Evolutionary conservation across 1,140 invertebrate genomes (phyloP), one percentile per base, ranked within the genome.

Genomic region (Marisa cornuarietis): DNA sequence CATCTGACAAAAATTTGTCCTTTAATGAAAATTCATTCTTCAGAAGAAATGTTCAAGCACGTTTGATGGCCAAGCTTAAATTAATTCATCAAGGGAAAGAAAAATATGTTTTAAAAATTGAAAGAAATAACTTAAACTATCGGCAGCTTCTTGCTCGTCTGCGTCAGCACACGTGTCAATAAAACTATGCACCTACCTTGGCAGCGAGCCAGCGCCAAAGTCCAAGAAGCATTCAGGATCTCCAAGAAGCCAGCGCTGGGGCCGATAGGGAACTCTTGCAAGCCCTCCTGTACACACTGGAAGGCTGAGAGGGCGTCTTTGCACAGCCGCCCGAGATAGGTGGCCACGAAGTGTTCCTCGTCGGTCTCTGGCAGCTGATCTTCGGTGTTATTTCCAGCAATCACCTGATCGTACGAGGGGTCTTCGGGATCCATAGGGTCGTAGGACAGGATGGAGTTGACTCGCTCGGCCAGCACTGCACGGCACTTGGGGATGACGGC

Each of bases 401-500:
- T 42, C 31, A 14, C 20, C 49, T 71, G 62, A 8, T 61, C 18
- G 61, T 79, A 62, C 31, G 52, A 58, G 18, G 52, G 54, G 42
- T 79, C 77, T 20, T 18, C 14, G 20, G 31, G 77, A 26, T 79
- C 71, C 13, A 79, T 20, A 0, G 76, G 76, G 58, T 69, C 51
- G 24, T 68, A 77, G 63, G 10, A 7, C 42, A 77, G 51, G 51
- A 77, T 68, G 58, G 63, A 24, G 0, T n/a, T 7, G 26, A 77
- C 11, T n/a, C 63, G 63, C 6, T 51, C 31, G 4, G 42, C 24
- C 2, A 77, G 20, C 10, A 65, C 66, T 3, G 24, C 49, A 49
- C 52, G 68, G 76, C 77, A 79, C 18, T 62, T 58, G 14, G 13
- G 68, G 26, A 79, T 31, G 42, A 71, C 71, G 51, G 13, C 71